Conservation (phyloP, 2,113 vertebrate genomes). For the Thinocorus orbignyianus region DNA sequence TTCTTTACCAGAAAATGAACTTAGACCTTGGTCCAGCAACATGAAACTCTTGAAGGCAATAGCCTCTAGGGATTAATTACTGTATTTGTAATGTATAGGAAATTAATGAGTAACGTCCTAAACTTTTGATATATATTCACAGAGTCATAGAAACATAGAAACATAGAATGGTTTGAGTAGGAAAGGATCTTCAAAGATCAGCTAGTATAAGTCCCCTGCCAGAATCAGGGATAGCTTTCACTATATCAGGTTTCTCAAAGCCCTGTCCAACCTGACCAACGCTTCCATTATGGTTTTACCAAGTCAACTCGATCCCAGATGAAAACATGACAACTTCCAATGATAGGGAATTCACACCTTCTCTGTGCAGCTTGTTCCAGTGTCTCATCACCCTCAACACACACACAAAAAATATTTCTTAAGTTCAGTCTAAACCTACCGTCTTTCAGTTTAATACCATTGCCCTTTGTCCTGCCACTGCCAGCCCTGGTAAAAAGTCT, state of each 20-base stretch:
- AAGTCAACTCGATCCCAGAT: not conserved
- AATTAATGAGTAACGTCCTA: not conserved
- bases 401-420: not conserved
- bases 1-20: not conserved
- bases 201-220: fast-evolving
- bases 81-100: not conserved
- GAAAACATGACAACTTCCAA: not conserved
- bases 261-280: not conserved
- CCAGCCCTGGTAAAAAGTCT: fast-evolving
- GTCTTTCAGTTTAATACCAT: not conserved
- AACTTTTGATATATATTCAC: not conserved
- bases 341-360: not conserved
- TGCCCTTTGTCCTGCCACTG: not conserved
- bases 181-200: not conserved
- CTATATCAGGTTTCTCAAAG: not conserved
- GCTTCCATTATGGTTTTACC: not conserved
- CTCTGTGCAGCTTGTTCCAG: not conserved
- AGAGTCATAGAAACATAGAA: not conserved
- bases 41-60: not conserved
- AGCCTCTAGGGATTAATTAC: not conserved
- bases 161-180: not conserved
- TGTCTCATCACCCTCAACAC: not conserved
- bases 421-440: not conserved
- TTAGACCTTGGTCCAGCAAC: not conserved
- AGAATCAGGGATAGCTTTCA: not conserved